Conservation (phyloP, 2,113 vertebrate species). For the Eonycteris spelaea region DNA sequence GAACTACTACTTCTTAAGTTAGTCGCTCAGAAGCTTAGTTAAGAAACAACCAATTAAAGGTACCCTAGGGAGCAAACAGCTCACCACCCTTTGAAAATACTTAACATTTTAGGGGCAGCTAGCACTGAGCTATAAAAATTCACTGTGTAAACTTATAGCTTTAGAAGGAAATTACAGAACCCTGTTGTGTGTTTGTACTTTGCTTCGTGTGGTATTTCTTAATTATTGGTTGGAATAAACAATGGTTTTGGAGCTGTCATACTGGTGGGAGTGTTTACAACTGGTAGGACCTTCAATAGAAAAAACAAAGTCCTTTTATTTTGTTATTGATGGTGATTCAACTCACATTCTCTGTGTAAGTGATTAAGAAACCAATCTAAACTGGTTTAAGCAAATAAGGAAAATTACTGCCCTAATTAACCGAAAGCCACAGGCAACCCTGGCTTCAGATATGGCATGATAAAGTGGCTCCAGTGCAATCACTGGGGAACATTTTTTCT, state of each 20-base stretch:
- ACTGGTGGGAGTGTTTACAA: neutral
- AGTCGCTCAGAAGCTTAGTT: neutral
- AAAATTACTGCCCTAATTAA: neutral
- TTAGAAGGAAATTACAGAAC: neutral
- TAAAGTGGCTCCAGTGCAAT: neutral
- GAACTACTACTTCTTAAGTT: neutral
- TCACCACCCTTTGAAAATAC: neutral
- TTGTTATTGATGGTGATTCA: neutral
- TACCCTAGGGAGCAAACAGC: neutral
- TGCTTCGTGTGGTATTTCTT: neutral
- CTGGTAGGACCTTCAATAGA: neutral
- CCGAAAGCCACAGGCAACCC: neutral
- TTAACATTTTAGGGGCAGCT: neutral
- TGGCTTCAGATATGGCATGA: neutral
- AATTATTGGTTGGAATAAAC: neutral
- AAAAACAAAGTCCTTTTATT: constrained; percentile 26
- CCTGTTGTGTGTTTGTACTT: neutral
- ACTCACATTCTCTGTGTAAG: neutral
- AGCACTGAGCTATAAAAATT: neutral
- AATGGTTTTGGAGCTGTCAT: neutral
- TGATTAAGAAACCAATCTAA: constrained; percentile 24
- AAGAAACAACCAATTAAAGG: neutral
- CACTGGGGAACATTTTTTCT: neutral
- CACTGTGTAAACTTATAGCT: neutral
- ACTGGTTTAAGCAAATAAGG: neutral